phyloP scores from a whole-genome alignment of 2,113 vertebrate species.

The Chloebia gouldiae region DNA sequence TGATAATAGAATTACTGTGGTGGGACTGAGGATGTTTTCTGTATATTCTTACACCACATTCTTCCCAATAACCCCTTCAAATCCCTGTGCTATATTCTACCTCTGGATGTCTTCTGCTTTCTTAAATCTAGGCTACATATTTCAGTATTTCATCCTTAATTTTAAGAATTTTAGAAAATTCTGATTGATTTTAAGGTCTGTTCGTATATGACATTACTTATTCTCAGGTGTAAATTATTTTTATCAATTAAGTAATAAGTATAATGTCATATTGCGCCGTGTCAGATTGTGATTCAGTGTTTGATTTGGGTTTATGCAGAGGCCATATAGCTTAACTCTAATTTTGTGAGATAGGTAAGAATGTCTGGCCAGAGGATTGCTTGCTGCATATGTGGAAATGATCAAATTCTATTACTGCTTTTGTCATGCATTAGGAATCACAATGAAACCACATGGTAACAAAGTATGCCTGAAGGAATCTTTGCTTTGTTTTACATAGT shows the following conservation, averaged over 20 bases:
- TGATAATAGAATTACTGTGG: neutral
- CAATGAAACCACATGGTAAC: neutral
- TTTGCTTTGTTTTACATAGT: neutral
- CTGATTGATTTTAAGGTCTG: neutral
- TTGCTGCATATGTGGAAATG: neutral
- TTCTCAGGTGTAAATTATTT: neutral
- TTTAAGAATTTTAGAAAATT: neutral
- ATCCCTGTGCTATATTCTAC: neutral
- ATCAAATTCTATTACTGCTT: neutral
- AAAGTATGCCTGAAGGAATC: neutral
- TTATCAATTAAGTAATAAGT: neutral
- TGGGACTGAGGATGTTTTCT: neutral
- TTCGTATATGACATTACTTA: neutral
- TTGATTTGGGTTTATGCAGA: neutral
- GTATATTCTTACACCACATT: neutral
- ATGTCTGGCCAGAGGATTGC: neutral
- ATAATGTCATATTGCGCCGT: neutral
- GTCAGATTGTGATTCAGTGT: neutral
- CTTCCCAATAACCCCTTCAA: neutral
- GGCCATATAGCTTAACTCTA: neutral
- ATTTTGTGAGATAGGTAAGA: neutral
- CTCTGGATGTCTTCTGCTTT: neutral
- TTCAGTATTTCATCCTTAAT: neutral
- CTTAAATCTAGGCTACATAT: neutral
- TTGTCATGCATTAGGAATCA: neutral